phyloP scores from a whole-genome alignment of 2,113 vertebrate genomes.

The Indicator indicator region DNA sequence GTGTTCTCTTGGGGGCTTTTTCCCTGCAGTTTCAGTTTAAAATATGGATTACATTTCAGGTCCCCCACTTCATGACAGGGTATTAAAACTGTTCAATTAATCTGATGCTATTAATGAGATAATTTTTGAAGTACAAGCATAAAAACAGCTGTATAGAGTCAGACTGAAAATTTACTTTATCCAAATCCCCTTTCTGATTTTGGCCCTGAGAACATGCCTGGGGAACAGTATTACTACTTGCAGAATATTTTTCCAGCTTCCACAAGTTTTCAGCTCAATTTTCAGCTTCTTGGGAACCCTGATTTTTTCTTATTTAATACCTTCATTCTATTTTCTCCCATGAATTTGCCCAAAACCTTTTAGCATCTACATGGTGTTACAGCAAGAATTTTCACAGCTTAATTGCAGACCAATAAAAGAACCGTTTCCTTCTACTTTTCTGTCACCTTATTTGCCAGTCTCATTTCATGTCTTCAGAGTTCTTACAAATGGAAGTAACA shows the following conservation, averaged over 20 bases:
- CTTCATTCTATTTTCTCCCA: background rate
- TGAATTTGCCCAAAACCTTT: background rate
- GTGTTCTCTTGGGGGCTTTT: background rate
- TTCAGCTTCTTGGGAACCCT: background rate
- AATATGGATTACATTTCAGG: background rate
- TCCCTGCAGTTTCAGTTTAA: background rate
- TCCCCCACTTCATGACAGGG: background rate
- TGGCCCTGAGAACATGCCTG: background rate
- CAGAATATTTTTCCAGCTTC: background rate
- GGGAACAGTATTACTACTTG: background rate
- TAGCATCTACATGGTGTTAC: background rate
- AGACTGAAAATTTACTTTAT: background rate
- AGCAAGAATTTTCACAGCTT: background rate
- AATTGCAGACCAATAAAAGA: background rate
- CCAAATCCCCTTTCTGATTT: background rate
- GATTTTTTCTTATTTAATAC: background rate
- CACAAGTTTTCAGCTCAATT: background rate
- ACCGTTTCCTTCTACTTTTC: background rate
- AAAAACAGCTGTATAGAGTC: background rate
- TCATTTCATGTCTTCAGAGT: background rate
- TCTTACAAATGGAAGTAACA: background rate
- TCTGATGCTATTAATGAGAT: background rate
- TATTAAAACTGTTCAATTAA: background rate
- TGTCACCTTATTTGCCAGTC: background rate
- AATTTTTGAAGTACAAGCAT: background rate